Percentiles rank a stretch among this genome's conserved stretches.
phyloP scores from a whole-genome alignment of 2,888 invertebrate species.

The Tenthredo mesomela region DNA sequence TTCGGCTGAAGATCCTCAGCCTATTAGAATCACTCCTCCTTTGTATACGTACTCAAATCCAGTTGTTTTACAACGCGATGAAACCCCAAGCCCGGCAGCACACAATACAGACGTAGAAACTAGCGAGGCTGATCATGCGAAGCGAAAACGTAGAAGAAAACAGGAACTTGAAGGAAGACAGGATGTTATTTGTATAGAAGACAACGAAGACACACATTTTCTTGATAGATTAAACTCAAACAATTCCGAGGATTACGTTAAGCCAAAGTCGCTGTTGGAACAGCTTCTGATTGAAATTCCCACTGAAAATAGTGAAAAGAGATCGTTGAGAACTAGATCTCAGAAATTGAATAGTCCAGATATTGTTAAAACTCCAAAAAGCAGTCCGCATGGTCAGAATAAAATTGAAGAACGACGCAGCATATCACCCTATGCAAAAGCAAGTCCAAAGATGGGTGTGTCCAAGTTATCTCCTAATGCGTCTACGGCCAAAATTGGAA shows the following conservation, averaged over 20 bases:
- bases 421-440: constrained; percentile 77
- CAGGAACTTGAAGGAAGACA: constrained; percentile 76
- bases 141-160: constrained; percentile 75
- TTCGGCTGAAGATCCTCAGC: constrained; percentile 81
- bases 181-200: constrained; percentile 76
- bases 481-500: constrained; percentile 77
- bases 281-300: constrained; percentile 93
- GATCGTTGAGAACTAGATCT: constrained; percentile 74
- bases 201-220: constrained; percentile 72
- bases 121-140: constrained; percentile 72
- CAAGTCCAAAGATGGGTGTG: constrained; percentile 73
- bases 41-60: constrained; percentile 89
- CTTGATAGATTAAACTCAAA: constrained; percentile 70
- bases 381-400: constrained; percentile 72
- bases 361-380: constrained; percentile 73
- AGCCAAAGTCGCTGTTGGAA: constrained; percentile 82
- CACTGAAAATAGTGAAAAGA: constrained; percentile 80
- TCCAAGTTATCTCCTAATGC: constrained; percentile 70
- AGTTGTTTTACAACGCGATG: constrained; percentile 81
- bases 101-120: constrained; percentile 73
- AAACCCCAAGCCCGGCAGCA: constrained; percentile 77
- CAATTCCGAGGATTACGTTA: constrained; percentile 72
- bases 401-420: constrained; percentile 75
- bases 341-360: constrained; percentile 76
- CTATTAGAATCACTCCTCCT: constrained; percentile 86